Conservation (phyloP, 30 jellyfish, hydroid and myxozoan genomes). For the Chrysaora quinquecirrha region DNA sequence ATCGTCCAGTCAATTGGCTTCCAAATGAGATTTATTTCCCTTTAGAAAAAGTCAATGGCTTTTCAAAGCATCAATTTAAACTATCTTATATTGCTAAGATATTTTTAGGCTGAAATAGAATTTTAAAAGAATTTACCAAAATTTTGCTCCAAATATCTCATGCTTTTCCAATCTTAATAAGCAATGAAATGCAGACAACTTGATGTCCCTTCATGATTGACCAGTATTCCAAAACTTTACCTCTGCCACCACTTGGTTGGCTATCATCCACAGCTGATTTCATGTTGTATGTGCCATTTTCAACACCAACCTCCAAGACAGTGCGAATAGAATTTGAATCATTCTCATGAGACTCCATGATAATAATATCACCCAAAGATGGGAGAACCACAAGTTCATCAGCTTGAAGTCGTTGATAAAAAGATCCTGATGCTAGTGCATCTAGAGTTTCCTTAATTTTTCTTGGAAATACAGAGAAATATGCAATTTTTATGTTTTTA, state of each 20-base stretch:
- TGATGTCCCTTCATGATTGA: slow-evolving; percentile 56
- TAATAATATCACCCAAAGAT: slow-evolving; percentile 26
- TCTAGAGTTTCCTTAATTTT: slow-evolving; percentile 64
- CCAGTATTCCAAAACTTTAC: slow-evolving; percentile 49
- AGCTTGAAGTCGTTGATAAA: slow-evolving; percentile 58
- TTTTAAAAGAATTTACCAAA: too few relatives aligned
- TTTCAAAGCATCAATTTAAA: too few relatives aligned
- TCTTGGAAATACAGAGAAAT: slow-evolving; percentile 63
- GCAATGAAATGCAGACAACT: slow-evolving; percentile 57
- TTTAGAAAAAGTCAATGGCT: too few relatives aligned
- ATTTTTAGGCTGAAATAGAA: too few relatives aligned
- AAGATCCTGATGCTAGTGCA: slow-evolving; percentile 66
- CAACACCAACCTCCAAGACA: slow-evolving; percentile 64
- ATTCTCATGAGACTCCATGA: slow-evolving; percentile 45
- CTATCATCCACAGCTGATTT: slow-evolving; percentile 51
- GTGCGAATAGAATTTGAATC: slow-evolving; percentile 29
- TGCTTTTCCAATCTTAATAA: slow-evolving; percentile 11
- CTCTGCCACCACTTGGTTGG: slow-evolving; percentile 15
- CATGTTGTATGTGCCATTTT: slow-evolving; percentile 47
- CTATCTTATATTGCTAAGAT: too few relatives aligned
- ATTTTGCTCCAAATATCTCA: slow-evolving; percentile 1
- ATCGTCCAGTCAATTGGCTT: too few relatives aligned
- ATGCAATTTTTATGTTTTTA: slow-evolving; percentile 30
- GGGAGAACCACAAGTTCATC: slow-evolving; percentile 70
- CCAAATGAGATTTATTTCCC: too few relatives aligned